A percentile compares a stretch with the other conserved stretches of the same genome.
Conservation (phyloP, 2,113 vertebrate genomes). For the Oreochromis niloticus region DNA sequence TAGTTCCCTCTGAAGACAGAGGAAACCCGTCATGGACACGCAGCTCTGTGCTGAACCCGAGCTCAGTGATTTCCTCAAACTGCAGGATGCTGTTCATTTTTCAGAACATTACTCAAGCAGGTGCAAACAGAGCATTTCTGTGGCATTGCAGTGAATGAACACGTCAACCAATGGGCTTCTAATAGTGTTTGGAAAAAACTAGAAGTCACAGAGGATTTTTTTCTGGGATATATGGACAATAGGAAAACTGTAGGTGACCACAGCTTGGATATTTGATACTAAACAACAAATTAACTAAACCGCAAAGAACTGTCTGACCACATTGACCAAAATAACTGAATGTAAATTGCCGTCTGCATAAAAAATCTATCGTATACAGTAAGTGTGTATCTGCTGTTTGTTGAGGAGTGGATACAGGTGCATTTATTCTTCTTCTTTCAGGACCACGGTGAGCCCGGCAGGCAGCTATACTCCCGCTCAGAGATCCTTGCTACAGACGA, state of each 20-base stretch:
- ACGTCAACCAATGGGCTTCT: not conserved
- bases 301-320: not conserved
- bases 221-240: not conserved
- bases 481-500: constrained; percentile 76
- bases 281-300: not conserved
- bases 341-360: not conserved
- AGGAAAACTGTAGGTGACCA: not conserved
- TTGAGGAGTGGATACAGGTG: not conserved
- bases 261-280: not conserved
- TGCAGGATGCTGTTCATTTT: not conserved
- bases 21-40: not conserved
- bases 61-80: not conserved
- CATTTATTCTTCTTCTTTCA: constrained; percentile 26
- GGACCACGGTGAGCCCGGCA: constrained; percentile 23
- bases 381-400: not conserved
- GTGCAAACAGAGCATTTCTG: not conserved
- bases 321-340: not conserved
- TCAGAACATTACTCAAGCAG: not conserved
- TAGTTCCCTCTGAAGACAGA: not conserved
- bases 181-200: not conserved
- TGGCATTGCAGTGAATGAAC: not conserved
- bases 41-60: not conserved
- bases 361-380: not conserved
- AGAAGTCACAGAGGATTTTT: not conserved
- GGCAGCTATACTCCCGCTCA: constrained; percentile 74